phyloP scores from a whole-genome alignment of 2,888 invertebrate species.

The Hemistola chrysoprasaria region DNA sequence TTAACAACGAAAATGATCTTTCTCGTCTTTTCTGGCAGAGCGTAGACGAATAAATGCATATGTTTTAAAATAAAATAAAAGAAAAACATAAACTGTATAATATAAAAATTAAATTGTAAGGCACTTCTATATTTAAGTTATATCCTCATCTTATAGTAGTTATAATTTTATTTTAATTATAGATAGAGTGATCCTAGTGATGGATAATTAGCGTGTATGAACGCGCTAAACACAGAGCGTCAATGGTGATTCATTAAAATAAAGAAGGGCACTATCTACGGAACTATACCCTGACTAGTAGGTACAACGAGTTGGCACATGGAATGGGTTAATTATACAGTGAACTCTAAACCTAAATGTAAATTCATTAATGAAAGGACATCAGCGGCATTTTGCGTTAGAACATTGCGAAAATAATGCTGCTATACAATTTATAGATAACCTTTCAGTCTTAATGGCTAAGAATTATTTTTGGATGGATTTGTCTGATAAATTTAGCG shows the following conservation, averaged over 20 bases:
- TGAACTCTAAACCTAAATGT: slow-evolving; percentile 45
- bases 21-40: slow-evolving; percentile 54
- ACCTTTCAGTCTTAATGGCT: slow-evolving; percentile 77
- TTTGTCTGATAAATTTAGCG: slow-evolving; percentile 64
- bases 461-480: slow-evolving; percentile 76
- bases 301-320: slow-evolving; percentile 65
- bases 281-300: slow-evolving; percentile 73
- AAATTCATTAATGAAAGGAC: slow-evolving; percentile 35
- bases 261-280: slow-evolving; percentile 48
- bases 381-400: slow-evolving; percentile 28
- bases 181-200: slow-evolving; percentile 51
- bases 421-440: slow-evolving; percentile 52
- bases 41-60: slow-evolving; percentile 70
- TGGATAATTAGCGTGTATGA: slow-evolving; percentile 36
- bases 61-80: slow-evolving; percentile 57
- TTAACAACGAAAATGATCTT: slow-evolving; percentile 43
- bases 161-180: slow-evolving; percentile 48
- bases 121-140: slow-evolving; percentile 77
- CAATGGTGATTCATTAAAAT: slow-evolving; percentile 42
- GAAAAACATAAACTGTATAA: slow-evolving; percentile 46
- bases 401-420: slow-evolving; percentile 23
- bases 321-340: slow-evolving; percentile 65
- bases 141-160: slow-evolving; percentile 36
- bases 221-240: slow-evolving; percentile 45
- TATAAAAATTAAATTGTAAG: slow-evolving; percentile 78